A percentile compares a stretch with the other conserved stretches of the same genome.
These are phyloP conservation scores for human (Homo sapiens) DNA, from an alignment of 2,113 vertebrate species.

Conservation along the genomic window GRCh38 chr6:15311501-15312000, in stretches of 20 bases:
- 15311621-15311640: not conserved
- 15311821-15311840: conserved; percentile 29
- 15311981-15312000: not conserved
- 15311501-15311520: too few species aligned
- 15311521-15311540: too few species aligned
- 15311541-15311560: too few species aligned
- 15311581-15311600: not conserved
- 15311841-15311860: not conserved
- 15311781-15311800: conserved; percentile 21
- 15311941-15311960: conserved; percentile 16
- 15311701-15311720: not conserved
- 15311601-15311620: not conserved
- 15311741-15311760: not conserved
- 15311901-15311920: conserved; percentile 28
- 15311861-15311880: not conserved
- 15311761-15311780: not conserved
- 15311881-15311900: not conserved
- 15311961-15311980: conserved; percentile 3
- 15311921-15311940: conserved; percentile 4
- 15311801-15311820: not conserved
- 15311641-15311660: not conserved
- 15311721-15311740: not conserved
- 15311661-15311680: not conserved
- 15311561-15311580: too few species aligned
- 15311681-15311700: not conserved